A percentile compares a stretch with the other conserved stretches of the same genome.
These are phyloP conservation scores for Otocyon megalotis DNA, from an alignment of 2,113 vertebrate species.

Conservation along the genomic window DNA sequence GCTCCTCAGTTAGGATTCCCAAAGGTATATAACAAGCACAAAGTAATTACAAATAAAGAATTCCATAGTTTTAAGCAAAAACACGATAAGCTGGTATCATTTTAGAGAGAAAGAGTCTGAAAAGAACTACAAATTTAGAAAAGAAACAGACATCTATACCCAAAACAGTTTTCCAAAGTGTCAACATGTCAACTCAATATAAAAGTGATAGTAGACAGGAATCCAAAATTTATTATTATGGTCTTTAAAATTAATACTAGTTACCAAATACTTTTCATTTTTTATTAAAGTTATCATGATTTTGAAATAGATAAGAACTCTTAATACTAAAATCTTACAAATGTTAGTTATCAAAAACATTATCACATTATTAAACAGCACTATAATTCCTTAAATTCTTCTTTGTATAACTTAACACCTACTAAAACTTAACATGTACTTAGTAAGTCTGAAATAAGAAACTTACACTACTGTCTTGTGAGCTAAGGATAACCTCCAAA, in stretches of 20 bases:
- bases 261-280: not conserved
- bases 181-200: slow-evolving; percentile 6
- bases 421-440: not conserved
- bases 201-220: not conserved
- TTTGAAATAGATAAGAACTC: not conserved
- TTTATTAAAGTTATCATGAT: not conserved
- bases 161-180: not conserved
- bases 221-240: not conserved
- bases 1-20: not conserved
- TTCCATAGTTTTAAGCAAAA: not conserved
- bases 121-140: slow-evolving; percentile 27
- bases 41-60: slow-evolving; percentile 15
- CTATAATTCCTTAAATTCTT: not conserved
- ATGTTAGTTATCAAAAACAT: not conserved
- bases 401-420: not conserved
- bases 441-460: not conserved
- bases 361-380: not conserved
- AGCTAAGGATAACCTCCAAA: not conserved
- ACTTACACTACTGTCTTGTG: not conserved
- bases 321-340: not conserved
- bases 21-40: not conserved
- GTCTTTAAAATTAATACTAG: slow-evolving; percentile 18
- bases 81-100: not conserved
- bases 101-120: not conserved
- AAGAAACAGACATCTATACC: slow-evolving; percentile 19